Evolutionary conservation across 1,140 invertebrate genomes (phyloP), one percentile per base, ranked within the genome.

Genomic region (Heterodera schachtii): DNA sequence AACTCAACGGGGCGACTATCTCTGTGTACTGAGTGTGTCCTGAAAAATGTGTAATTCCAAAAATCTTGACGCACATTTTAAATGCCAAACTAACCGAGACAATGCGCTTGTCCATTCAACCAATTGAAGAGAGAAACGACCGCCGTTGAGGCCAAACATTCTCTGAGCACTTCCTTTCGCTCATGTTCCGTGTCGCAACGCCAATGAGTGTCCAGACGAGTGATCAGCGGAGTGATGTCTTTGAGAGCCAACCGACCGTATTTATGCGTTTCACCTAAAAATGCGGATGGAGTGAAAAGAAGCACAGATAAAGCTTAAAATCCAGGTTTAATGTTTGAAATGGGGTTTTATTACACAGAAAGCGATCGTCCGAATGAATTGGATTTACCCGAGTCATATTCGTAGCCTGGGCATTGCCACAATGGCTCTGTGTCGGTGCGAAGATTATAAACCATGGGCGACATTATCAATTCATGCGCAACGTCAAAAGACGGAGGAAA

Each of bases 321-420:
- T 11, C 13, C 13, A 11, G 6, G 9, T 31, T 47, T 47, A 47
- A 11, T 21, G 60, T 47, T 3, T 44, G 8, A 43, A 44, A 31
- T 31, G n/a, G 21, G 3, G 52, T 5, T 21, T 49, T 4, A 73
- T n/a, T 74, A 8, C 4, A 47, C 78, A 46, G n/a, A 31, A 11
- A 43, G 9, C 3, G 4, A 82, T 76, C 6, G 57, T 19, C 31
- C 31, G 31, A 13, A 41, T 41, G 44, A 83, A 84, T 47, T 16
- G 81, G 6, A 78, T 73, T 47, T 47, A 87, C 86, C 82, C 76
- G 31, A 64, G n/a, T 89, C 88, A 21, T 79, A 75, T 66, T 89
- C 88, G 73, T 89, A 89, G 13, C 89, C 89, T 5, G 88, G 88
- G 47, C 84, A 86, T 64, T 90, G 88, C 87, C 89, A 89, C 9